phyloP scores from a whole-genome alignment of 35 echinoderm and acorn worm species.

The Stichopus chloronotus region DNA sequence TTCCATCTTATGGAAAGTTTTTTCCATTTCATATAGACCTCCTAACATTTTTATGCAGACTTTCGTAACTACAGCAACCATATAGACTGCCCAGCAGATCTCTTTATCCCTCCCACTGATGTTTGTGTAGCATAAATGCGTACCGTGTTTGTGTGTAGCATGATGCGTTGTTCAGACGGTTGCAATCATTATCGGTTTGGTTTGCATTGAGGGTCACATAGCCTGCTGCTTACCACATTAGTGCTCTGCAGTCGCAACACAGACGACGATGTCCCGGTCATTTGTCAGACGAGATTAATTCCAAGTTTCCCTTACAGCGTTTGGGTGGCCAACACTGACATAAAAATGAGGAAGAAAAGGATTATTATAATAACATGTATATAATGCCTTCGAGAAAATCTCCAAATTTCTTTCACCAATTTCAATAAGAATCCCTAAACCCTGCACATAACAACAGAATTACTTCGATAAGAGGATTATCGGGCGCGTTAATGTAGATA shows the following conservation, averaged over 20 bases:
- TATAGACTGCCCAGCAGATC: no score
- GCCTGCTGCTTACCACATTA: not conserved
- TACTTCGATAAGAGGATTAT: conserved; percentile 43
- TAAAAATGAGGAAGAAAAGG: conserved; percentile 17
- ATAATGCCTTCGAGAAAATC: conserved; percentile 46
- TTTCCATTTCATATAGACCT: no score
- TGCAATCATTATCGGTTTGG: no score
- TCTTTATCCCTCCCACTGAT: no score
- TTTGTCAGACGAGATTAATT: not conserved
- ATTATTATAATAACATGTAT: conserved; percentile 46
- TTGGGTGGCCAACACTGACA: not conserved
- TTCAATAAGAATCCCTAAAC: conserved; percentile 40
- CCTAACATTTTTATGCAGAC: no score
- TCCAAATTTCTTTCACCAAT: conserved; percentile 32
- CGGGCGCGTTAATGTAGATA: conserved; percentile 37
- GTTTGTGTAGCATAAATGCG: no score
- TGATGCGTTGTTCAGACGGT: no score
- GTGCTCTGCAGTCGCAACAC: not conserved
- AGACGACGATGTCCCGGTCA: not conserved
- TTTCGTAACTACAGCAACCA: no score
- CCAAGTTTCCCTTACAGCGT: conserved; percentile 19
- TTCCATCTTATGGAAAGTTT: no score
- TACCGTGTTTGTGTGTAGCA: no score
- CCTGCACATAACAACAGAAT: conserved; percentile 34
- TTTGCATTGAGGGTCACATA: no score